Base-by-base conservation (phyloP, 2,113 vertebrate species). In the Axis porcinus region DNA sequence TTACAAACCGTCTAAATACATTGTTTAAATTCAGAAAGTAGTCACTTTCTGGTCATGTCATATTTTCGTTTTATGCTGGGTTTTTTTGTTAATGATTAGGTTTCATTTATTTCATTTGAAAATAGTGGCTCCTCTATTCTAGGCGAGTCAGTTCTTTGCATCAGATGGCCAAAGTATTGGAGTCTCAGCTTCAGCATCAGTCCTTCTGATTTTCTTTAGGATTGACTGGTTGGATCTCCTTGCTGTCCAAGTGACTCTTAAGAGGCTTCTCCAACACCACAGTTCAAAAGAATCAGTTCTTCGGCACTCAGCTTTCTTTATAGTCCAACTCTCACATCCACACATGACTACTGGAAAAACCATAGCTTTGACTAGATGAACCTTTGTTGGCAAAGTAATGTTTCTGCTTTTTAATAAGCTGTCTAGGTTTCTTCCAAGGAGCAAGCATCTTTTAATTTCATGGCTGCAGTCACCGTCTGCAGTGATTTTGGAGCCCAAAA, bases 21-120 rank as follows among this genome's bases (percentile, higher is more conserved):
- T 74, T 94, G 93, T 92, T 95, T 43, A 43, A 95, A 95, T 92
- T 96, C 60, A 83, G n/a, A 50, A 86, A 94, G 28, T 95, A 78
- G 40, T 47, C 64, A 55, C 45, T 60, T 90, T 89, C 40, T 67
- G 30, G 23, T 93, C 54, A 70, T 91, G 21, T 76, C 91, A 55
- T 88, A 85, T 94, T 83, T 74, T 14, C 62, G 21, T 87, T 74
- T 90, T 78, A 52, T 82, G 14, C 7, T 15, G 58, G 89, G 30
- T 40, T 92, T 92, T 74, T 91, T 84, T 50, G 30, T 90, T 52
- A 83, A 55, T 50, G 58, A 88, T 64, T 86, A 90, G 16, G 17
- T 50, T 84, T 79, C 17, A 91, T 94, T 93, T 4, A 96, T 95
- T 95, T 96, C 45, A 84, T 67, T 91, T 30, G 43, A 81, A 86